Evolutionary conservation across 2,888 invertebrate species (phyloP).

Genomic region (Siphlonurus alternatus): DNA sequence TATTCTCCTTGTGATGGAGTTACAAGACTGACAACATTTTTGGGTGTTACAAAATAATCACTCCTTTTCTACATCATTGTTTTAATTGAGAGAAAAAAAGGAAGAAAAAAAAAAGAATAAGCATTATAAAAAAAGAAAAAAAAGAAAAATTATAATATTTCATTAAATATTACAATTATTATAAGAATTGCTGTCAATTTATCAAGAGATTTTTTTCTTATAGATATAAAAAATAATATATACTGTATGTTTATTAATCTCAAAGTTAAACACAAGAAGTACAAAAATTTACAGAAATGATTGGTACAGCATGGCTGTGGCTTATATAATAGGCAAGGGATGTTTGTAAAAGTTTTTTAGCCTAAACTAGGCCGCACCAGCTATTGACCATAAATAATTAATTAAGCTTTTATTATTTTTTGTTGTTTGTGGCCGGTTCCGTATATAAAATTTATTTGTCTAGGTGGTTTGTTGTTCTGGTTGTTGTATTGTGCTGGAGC

Average conservation of each 20-base stretch:
- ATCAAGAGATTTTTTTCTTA: background rate
- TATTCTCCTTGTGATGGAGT: conserved; percentile 9
- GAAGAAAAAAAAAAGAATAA: background rate
- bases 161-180: too few relatives aligned
- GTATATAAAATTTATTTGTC: background rate
- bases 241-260: background rate
- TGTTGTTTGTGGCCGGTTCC: background rate
- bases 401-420: background rate
- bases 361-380: background rate
- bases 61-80: background rate
- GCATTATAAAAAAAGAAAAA: background rate
- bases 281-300: background rate
- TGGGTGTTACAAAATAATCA: conserved; percentile 6
- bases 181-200: too few relatives aligned
- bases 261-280: background rate
- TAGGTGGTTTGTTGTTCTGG: background rate
- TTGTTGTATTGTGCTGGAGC: background rate
- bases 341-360: too few relatives aligned
- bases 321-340: background rate
- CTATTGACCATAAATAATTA: background rate
- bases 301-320: background rate
- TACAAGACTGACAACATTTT: conserved; percentile 10
- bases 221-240: background rate
- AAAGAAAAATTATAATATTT: too few relatives aligned
- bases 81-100: background rate